Conservation (phyloP, 2,888 invertebrate species). For the Synergus gifuensis region DNA sequence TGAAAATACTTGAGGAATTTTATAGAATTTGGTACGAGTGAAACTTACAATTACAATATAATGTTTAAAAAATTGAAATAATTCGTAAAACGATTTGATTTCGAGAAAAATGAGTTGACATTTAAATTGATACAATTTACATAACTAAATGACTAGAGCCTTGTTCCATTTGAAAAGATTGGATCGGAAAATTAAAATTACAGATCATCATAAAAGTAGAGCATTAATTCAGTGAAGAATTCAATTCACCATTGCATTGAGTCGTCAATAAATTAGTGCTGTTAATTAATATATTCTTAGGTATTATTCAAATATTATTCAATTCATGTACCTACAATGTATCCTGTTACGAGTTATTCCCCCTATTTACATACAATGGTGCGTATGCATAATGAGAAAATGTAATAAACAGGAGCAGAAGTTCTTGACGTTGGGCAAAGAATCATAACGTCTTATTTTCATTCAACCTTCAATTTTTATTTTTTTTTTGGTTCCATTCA, state of each 20-base stretch:
- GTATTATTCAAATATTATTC: conserved; percentile 35
- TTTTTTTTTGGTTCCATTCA: background rate
- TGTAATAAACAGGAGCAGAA: conserved; percentile 34
- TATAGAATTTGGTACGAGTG: no score
- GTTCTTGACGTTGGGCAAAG: conserved; percentile 4
- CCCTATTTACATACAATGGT: conserved; percentile 14
- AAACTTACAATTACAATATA: no score
- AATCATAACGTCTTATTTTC: conserved; percentile 5
- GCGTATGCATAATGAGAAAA: conserved; percentile 6
- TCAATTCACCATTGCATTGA: background rate
- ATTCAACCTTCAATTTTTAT: background rate
- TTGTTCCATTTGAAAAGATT: background rate
- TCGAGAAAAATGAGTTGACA: background rate
- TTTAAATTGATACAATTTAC: background rate
- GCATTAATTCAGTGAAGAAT: conserved; percentile 1
- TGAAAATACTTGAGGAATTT: no score
- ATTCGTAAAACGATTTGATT: no score
- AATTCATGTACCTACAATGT: conserved; percentile 14
- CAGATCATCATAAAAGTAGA: background rate
- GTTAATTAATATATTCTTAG: conserved; percentile 27
- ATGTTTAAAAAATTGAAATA: no score
- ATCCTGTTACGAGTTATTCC: conserved; percentile 21
- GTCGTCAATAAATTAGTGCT: background rate
- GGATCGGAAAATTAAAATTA: conserved; percentile 11
- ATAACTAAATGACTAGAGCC: background rate